A percentile compares a stretch with the other conserved stretches of the same genome.
Conservation (phyloP, 2,888 invertebrate species). For the Linnaemya vulpina region DNA sequence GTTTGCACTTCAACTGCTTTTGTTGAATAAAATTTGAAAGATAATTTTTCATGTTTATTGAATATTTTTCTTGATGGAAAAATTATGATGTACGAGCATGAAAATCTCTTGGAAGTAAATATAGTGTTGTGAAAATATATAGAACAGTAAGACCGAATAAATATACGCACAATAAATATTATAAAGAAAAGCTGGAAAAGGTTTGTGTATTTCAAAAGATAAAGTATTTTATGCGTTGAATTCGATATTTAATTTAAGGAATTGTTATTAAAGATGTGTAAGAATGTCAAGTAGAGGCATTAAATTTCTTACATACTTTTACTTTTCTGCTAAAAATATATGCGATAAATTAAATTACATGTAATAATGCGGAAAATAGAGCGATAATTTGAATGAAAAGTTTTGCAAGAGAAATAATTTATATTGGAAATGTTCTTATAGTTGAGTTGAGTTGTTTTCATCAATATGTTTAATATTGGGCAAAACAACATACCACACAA, state of each 20-base stretch:
- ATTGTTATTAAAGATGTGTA: not conserved
- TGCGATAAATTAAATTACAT: no score
- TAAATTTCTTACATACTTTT: not conserved
- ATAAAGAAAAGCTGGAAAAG: not conserved
- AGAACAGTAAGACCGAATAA: not conserved
- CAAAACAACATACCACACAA: no score
- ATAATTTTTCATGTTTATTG: constrained; percentile 54
- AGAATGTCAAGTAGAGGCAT: not conserved
- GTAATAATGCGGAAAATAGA: no score
- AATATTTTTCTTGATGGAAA: constrained; percentile 42
- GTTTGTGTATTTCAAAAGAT: not conserved
- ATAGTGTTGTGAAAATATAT: constrained; percentile 24
- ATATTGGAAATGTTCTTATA: no score
- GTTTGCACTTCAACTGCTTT: constrained; percentile 21
- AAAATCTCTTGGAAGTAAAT: constrained; percentile 46
- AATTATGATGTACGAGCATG: constrained; percentile 46
- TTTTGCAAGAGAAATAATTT: no score
- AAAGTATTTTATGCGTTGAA: not conserved
- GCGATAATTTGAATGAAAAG: no score
- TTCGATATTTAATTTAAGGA: not conserved
- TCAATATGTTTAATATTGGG: no score
- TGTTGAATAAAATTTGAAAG: constrained; percentile 36
- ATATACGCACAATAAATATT: not conserved
- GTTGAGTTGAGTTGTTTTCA: no score
- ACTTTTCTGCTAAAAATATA: no score